These are phyloP conservation scores for Scaptomyza graminum DNA, from an alignment of 1,140 invertebrate genomes.

Conservation along the genomic window DNA sequence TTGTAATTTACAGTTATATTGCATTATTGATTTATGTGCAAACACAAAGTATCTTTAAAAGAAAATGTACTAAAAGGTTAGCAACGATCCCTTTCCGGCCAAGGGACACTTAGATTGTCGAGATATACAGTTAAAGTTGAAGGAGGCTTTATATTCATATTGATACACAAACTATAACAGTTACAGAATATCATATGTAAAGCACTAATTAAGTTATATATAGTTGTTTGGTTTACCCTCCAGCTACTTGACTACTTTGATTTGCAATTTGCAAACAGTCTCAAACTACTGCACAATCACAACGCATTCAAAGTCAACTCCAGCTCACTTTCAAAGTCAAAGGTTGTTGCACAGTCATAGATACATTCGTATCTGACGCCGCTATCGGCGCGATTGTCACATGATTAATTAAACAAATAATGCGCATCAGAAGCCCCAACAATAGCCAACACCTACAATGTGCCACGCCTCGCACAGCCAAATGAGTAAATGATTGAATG, in stretches of 20 bases:
- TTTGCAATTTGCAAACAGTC: too few relatives aligned
- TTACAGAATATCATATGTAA: too few relatives aligned
- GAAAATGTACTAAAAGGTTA: neutral
- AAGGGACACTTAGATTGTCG: neutral
- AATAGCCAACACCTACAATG: constrained; percentile 26
- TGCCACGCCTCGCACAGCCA: constrained; percentile 44
- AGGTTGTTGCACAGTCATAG: neutral
- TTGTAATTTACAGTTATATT: constrained; percentile 36
- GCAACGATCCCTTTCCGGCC: neutral
- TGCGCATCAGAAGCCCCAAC: constrained; percentile 23
- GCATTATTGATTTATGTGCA: constrained; percentile 36
- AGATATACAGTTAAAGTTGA: constrained; percentile 1
- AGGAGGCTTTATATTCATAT: too few relatives aligned
- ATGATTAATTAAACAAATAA: constrained; percentile 72
- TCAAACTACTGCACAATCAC: neutral
- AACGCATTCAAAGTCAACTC: neutral
- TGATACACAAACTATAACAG: too few relatives aligned
- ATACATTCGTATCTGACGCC: constrained; percentile 9
- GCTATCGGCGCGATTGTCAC: constrained; percentile 66
- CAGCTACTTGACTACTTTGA: too few relatives aligned
- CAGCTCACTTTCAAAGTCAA: neutral
- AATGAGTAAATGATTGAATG: constrained; percentile 59
- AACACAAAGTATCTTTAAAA: constrained; percentile 12
- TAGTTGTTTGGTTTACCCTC: too few relatives aligned
- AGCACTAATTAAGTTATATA: too few relatives aligned